These are phyloP conservation scores for Psittacula echo DNA, from an alignment of 2,797 vertebrate genomes.

Conservation along the genomic window DNA sequence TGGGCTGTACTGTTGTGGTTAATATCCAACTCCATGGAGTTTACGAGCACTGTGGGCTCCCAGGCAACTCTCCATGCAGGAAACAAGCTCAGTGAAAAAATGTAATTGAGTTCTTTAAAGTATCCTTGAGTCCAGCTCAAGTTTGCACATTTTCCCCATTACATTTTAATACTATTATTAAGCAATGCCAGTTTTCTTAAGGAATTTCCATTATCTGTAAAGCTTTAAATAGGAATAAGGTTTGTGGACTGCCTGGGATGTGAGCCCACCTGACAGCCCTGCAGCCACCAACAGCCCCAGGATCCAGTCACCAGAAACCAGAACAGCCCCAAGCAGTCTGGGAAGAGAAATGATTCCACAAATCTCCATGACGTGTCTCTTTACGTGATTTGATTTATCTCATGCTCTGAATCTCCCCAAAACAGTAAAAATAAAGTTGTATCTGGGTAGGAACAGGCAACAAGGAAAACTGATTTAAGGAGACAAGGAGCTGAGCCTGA, in stretches of 20 bases:
- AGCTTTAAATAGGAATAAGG: background rate
- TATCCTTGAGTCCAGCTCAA: rapidly evolving
- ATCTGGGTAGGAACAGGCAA: background rate
- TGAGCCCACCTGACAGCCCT: background rate
- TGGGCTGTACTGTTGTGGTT: background rate
- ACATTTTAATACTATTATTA: background rate
- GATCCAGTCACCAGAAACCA: background rate
- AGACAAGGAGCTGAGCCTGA: background rate
- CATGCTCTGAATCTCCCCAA: background rate
- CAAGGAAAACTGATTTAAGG: background rate
- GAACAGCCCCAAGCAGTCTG: background rate
- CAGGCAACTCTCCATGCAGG: background rate
- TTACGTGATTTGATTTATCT: background rate
- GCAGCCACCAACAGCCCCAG: background rate
- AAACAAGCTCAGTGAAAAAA: background rate
- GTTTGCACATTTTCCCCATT: background rate
- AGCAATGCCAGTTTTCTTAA: background rate
- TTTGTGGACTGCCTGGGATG: background rate
- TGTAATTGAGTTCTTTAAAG: background rate
- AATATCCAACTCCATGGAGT: background rate
- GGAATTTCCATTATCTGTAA: background rate
- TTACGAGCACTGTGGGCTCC: background rate
- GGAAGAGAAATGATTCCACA: background rate
- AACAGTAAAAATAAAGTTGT: background rate
- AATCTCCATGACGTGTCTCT: background rate